These are phyloP conservation scores for Cnemophilus loriae DNA, from an alignment of 2,113 vertebrate species.

Conservation along the genomic window DNA sequence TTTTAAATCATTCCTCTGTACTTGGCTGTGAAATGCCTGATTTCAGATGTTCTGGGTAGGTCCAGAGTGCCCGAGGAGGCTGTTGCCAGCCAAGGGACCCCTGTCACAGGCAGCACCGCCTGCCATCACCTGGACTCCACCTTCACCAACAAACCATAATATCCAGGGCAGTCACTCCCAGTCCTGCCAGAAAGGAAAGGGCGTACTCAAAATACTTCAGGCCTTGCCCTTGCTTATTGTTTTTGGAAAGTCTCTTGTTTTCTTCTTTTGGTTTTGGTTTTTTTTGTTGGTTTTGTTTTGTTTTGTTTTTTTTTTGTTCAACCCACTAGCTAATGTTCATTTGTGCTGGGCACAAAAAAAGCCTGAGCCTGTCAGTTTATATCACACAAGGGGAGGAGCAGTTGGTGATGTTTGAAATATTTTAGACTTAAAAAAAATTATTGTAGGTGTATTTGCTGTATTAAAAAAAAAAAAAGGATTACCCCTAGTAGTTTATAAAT, in stretches of 20 bases:
- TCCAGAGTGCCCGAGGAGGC: not conserved
- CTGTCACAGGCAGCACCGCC: not conserved
- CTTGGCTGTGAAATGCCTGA: not conserved
- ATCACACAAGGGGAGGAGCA: rapidly evolving
- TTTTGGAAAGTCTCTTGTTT: constrained; percentile 11
- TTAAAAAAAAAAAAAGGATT: not conserved
- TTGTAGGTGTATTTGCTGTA: not conserved
- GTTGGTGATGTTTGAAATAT: not conserved
- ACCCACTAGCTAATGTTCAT: not conserved
- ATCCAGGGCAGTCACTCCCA: not conserved
- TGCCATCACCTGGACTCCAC: not conserved
- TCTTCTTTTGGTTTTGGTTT: not conserved
- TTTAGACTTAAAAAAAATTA: not conserved
- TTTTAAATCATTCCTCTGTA: not conserved
- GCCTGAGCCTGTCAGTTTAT: not conserved
- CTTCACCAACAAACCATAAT: not conserved
- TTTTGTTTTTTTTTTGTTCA: not conserved
- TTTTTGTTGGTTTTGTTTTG: not conserved
- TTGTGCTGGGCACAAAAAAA: not conserved
- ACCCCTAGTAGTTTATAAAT: not conserved
- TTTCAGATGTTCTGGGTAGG: not conserved
- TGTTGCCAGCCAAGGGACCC: not conserved
- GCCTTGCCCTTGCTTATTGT: constrained; percentile 28
- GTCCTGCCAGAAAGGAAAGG: constrained; percentile 53
- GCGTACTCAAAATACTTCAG: constrained; percentile 26